Conservation (phyloP, 2,113 vertebrate genomes). For the Prunella fulvescens region DNA sequence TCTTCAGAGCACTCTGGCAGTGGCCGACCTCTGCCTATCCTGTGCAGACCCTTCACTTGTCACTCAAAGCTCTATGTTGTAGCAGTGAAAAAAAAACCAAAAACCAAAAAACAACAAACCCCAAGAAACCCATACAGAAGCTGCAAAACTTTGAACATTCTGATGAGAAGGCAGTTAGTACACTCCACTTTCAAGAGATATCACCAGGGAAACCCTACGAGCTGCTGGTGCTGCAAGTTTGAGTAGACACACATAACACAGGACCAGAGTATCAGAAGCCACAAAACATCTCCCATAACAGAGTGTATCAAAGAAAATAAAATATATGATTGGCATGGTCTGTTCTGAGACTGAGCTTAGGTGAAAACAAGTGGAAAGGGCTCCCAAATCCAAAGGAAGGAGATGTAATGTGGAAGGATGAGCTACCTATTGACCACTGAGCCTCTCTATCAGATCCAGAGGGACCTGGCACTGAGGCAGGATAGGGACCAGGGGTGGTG, state of each 20-base stretch:
- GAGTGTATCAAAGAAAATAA: not conserved
- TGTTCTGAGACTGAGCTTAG: not conserved
- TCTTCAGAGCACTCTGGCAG: not conserved
- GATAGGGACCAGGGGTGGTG: not conserved
- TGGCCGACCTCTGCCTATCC: not conserved
- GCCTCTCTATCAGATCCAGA: not conserved
- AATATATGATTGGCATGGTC: constrained; percentile 74
- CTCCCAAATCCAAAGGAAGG: not conserved
- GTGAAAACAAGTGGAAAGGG: not conserved
- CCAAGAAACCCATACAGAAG: not conserved
- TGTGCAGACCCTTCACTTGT: not conserved
- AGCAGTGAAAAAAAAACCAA: not conserved
- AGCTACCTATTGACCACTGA: fast-evolving
- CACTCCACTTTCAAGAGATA: constrained; percentile 44
- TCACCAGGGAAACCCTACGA: constrained; percentile 54
- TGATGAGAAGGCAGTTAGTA: constrained; percentile 57
- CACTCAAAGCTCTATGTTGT: not conserved
- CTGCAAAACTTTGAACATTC: constrained; percentile 4
- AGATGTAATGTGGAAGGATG: not conserved
- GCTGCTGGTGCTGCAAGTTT: constrained; percentile 56
- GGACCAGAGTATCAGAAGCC: constrained; percentile 56
- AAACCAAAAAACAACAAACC: not conserved
- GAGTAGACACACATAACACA: constrained; percentile 44
- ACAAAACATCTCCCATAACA: constrained; percentile 44
- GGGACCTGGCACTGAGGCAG: not conserved